Percentiles rank a stretch among this genome's conserved stretches.
phyloP scores from a whole-genome alignment of 2,888 invertebrate species.

The Drosophila putrida region DNA sequence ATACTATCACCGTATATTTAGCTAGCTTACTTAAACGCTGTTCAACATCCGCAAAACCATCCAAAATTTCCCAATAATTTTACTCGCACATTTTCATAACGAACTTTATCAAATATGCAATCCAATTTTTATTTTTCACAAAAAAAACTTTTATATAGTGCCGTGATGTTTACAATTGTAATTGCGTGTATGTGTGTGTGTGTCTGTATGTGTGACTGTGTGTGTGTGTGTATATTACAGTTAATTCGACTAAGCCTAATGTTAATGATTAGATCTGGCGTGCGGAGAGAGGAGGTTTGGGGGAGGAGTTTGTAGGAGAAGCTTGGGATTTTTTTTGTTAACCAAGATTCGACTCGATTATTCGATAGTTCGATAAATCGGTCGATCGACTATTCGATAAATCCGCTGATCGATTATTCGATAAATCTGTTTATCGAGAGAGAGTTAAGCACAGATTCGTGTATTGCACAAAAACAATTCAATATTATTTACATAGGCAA shows the following conservation, averaged over 20 bases:
- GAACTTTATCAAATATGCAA: constrained; percentile 58
- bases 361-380: constrained; percentile 8
- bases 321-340: not conserved
- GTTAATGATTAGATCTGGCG: constrained; percentile 34
- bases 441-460: not conserved
- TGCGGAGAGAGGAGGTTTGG: constrained; percentile 1
- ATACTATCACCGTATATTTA: too few species aligned
- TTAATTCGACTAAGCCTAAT: constrained; percentile 71
- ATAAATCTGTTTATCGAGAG: not conserved
- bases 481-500: constrained; percentile 59
- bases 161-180: constrained; percentile 45
- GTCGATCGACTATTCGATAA: not conserved
- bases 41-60: not conserved
- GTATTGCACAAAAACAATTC: constrained; percentile 67
- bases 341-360: constrained; percentile 6
- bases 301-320: not conserved
- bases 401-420: not conserved
- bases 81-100: constrained; percentile 32
- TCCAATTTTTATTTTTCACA: constrained; percentile 50
- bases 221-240: constrained; percentile 63
- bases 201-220: constrained; percentile 9
- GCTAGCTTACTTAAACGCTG: not conserved
- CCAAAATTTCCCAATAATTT: constrained; percentile 13
- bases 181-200: constrained; percentile 23
- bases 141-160: constrained; percentile 57